Percentiles rank a stretch among this genome's conserved stretches.
phyloP scores from a whole-genome alignment of 2,888 invertebrate genomes.

The Agriotes lineatus region DNA sequence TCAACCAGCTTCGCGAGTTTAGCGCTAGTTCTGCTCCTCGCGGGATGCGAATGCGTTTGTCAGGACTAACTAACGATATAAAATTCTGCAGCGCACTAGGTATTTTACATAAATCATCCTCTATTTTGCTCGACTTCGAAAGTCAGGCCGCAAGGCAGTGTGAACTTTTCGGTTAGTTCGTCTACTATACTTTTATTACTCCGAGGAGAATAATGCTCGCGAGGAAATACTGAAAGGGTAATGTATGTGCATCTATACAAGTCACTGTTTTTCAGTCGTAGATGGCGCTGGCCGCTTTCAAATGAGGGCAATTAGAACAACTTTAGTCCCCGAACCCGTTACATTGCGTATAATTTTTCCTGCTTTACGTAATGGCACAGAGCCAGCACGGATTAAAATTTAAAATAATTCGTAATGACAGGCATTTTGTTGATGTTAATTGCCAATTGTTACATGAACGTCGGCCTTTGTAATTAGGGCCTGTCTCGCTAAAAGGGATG shows the following conservation, averaged over 20 bases:
- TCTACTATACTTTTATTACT: background rate
- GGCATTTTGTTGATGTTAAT: background rate
- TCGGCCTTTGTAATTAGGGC: background rate
- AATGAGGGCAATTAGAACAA: too few species aligned
- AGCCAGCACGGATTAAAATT: background rate
- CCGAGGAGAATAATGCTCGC: background rate
- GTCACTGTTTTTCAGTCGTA: too few species aligned
- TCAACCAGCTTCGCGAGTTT: conserved; percentile 13
- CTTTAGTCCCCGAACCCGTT: too few species aligned
- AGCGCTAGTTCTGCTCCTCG: background rate
- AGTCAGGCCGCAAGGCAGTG: background rate
- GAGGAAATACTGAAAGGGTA: too few species aligned
- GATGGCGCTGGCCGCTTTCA: too few species aligned
- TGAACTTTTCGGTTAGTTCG: background rate
- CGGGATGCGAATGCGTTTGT: conserved; percentile 12
- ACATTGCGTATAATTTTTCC: background rate
- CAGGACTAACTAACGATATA: conserved; percentile 19
- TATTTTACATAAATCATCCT: conserved; percentile 15
- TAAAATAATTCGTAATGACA: background rate
- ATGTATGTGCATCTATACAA: background rate
- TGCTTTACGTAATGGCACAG: background rate
- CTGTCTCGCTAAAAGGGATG: background rate
- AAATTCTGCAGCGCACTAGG: conserved; percentile 13
- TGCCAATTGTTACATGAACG: background rate
- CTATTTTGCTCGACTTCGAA: conserved; percentile 10